Evolutionary conservation across 2,797 vertebrate genomes (phyloP), one percentile per base, ranked within the genome.

Genomic region (Melanogrammus aeglefinus): DNA sequence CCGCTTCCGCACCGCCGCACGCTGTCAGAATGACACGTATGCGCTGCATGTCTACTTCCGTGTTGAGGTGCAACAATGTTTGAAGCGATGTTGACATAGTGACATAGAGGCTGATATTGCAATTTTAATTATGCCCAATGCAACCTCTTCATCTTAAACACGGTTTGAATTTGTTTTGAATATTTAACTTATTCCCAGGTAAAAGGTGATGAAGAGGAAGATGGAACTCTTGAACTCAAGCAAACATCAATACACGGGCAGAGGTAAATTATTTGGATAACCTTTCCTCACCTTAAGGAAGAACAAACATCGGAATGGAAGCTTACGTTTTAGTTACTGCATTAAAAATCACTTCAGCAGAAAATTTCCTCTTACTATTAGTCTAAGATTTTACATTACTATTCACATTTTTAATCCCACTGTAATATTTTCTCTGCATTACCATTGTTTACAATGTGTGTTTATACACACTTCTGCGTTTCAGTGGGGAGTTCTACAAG

Each of bases 131-230:
- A 18, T 31, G 33, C 35, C 6, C 16, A 16, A 10, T 38, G 35
- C 38, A 21, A 35, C 36, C 16, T 73, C 33, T 35, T 35, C 24
- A 39, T 36, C 14, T 4, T 36, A 8, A 21, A 72, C 7, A 21
- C 6, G 18, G 31, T 38, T 3, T 76, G 13, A 36, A 3, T 79
- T 73, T 41, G 5, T 9, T 14, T 35, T 51, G 3, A 10, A 6
- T 39, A n/a, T 81, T 70, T 1, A 24, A 57, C 16, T 75, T 21
- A 33, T 83, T 80, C 81, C 74, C 78, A 99, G 98, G 94, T 97
- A 3, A 99, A 97, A 77, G 95, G 95, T 36, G 96, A 99, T 81
- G 97, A 98, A 81, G 97, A 99, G 16, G 97, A 99, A 76, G 96
- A 98, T 86, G 96, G 95, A 75, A 89, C 86, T 76, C 92, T 99